Percentiles rank a stretch among this genome's conserved stretches.
Evolutionary conservation across 2,113 vertebrate genomes (phyloP).

Genomic region (Mus pahari): DNA sequence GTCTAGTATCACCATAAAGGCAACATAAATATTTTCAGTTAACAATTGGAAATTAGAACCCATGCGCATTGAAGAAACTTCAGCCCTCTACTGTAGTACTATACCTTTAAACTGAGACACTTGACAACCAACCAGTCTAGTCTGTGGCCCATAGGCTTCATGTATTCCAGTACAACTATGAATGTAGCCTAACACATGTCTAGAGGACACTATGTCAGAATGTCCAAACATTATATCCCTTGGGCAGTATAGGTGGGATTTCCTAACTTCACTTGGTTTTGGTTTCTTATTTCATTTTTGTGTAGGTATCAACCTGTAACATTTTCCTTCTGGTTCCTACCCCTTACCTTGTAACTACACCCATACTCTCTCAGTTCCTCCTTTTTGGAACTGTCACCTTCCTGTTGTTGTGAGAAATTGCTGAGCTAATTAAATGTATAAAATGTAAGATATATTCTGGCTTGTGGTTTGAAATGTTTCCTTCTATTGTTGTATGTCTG

Average conservation of each 20-base stretch:
- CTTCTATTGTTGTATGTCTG: background rate
- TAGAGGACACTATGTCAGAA: background rate
- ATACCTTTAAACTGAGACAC: constrained; percentile 8
- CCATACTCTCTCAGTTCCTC: background rate
- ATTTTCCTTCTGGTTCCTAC: background rate
- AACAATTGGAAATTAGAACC: background rate
- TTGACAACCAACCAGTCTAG: background rate
- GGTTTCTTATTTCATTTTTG: constrained; percentile 48
- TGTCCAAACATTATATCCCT: background rate
- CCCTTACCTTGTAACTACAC: background rate
- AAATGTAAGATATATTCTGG: background rate
- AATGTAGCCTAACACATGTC: background rate
- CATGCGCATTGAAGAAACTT: background rate
- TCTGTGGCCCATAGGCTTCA: background rate
- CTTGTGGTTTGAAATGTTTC: background rate
- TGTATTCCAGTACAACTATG: background rate
- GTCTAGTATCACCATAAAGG: background rate
- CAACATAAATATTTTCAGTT: background rate
- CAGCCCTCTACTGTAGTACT: background rate
- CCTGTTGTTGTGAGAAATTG: background rate
- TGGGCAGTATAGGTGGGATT: background rate
- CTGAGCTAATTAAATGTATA: background rate
- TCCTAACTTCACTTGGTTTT: constrained; percentile 7
- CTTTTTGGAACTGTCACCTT: background rate
- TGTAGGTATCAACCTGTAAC: background rate